Evolutionary conservation across 1,140 invertebrate genomes (phyloP), one percentile per base, ranked within the genome.

Genomic region (Drosophila bocki): DNA sequence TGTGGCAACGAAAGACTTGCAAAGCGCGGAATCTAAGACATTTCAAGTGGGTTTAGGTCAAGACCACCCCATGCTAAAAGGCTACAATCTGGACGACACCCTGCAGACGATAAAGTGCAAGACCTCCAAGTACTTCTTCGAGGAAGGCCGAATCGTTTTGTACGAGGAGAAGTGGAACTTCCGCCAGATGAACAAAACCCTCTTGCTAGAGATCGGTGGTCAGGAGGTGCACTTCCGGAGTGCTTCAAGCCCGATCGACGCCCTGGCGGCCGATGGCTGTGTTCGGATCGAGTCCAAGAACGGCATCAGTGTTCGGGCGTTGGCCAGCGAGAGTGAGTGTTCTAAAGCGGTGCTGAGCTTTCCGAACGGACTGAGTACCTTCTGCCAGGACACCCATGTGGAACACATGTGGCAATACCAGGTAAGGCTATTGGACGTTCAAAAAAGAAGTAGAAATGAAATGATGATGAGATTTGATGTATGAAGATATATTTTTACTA

Each of bases 151-250:
- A 0, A 17, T 92, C 0, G 29, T 57, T n/a, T 68, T 92, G 5
- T 90, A 91, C 22, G 84, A 92, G 19, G 91, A 92, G 33, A 85
- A 69, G 32, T 92, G 87, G 87, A 92, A 91, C 32, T 92, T 92
- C 11, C 75, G 68, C 0, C 82, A 91, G 32, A 84, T 76, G 64
- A 92, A 92, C 56, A 92, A 91, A 12, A 81, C 61, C 7, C 50
- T 92, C 1, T 29, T 59, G 5, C 47, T 92, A 0, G 47, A 75
- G 15, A 53, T 92, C 1, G 57, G 62, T 26, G 77, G 79, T 9
- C 72, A 78, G 53, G 12, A 44, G 1, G 48, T 92, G 2, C 78
- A 83, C 17, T 74, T 92, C 0, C 72, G 53, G 8, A 75, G 72
- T 47, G 42, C 57, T 4, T 22, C 37, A 6, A 35, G 29, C 1